A percentile compares a stretch with the other conserved stretches of the same genome.
phyloP scores from a whole-genome alignment of 2,797 vertebrate genomes.

The Mallotus villosus region DNA sequence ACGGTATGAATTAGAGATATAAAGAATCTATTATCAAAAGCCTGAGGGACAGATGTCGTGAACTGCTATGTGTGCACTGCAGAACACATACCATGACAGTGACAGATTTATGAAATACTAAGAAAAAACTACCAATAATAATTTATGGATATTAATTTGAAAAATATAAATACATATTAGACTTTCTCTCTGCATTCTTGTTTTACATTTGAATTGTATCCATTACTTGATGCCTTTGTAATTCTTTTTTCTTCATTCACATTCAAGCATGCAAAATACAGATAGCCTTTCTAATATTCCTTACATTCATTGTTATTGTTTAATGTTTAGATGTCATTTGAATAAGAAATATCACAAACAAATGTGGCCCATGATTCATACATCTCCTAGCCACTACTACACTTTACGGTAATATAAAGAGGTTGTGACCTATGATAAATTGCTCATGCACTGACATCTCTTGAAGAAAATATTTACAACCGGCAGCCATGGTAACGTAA shows the following conservation, averaged over 20 bases:
- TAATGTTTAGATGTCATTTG: neutral
- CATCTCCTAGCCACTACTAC: slow-evolving; percentile 35
- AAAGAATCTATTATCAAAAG: slow-evolving; percentile 9
- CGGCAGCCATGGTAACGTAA: slow-evolving; percentile 35
- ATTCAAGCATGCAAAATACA: neutral
- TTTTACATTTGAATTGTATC: too few species aligned
- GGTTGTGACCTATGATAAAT: slow-evolving; percentile 46
- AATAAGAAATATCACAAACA: neutral
- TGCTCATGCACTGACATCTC: slow-evolving; percentile 35
- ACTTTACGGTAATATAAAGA: slow-evolving; percentile 30
- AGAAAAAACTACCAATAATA: too few species aligned
- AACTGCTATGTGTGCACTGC: too few species aligned
- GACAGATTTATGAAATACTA: too few species aligned
- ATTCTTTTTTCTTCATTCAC: neutral
- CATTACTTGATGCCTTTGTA: neutral
- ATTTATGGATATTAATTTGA: too few species aligned
- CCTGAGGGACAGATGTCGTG: neutral
- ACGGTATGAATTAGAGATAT: neutral
- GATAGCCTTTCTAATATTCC: neutral
- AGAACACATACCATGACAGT: too few species aligned
- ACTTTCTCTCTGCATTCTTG: too few species aligned
- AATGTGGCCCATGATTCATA: neutral
- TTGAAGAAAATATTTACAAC: slow-evolving; percentile 35
- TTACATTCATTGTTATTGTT: neutral
- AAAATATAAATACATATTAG: too few species aligned